Evolutionary conservation across 2,888 invertebrate genomes (phyloP).

Genomic region (Aspidiotus rigidus): DNA sequence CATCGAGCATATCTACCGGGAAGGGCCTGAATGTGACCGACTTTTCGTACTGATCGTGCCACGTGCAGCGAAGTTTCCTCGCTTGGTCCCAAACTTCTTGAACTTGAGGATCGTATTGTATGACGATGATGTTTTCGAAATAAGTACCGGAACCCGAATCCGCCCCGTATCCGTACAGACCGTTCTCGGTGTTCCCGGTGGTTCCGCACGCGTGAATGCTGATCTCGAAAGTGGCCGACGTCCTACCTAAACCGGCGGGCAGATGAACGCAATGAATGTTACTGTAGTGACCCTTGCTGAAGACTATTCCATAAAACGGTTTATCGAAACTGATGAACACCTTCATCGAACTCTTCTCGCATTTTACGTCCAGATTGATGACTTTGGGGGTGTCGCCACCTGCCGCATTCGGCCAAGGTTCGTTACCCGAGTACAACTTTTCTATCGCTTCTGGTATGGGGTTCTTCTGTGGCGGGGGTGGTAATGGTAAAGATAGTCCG

Average conservation of each 20-base stretch:
- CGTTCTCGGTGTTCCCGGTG: conserved; percentile 82
- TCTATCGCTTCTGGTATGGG: conserved; percentile 50
- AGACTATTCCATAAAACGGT: conserved; percentile 90
- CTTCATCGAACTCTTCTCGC: conserved; percentile 88
- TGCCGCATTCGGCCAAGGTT: conserved; percentile 66
- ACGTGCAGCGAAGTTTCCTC: conserved; percentile 79
- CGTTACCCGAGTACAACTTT: conserved; percentile 45
- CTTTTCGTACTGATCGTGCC: conserved; percentile 93
- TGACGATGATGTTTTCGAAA: conserved; percentile 87
- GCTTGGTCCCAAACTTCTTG: conserved; percentile 96
- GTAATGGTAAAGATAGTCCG: conserved; percentile 29
- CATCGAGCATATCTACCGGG: conserved; percentile 90
- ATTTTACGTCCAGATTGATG: conserved; percentile 82
- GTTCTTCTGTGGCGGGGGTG: conserved; percentile 48
- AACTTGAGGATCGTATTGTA: conserved; percentile 82
- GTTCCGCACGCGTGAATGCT: conserved; percentile 87
- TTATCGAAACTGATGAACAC: conserved; percentile 89
- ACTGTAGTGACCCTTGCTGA: conserved; percentile 88
- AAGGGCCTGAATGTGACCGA: conserved; percentile 89
- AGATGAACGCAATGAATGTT: conserved; percentile 85
- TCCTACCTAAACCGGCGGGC: conserved; percentile 76
- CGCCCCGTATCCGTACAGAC: conserved; percentile 76
- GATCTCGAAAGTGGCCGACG: conserved; percentile 81
- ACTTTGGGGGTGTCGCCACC: conserved; percentile 89
- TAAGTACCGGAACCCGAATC: conserved; percentile 84